Evolutionary conservation across 1,140 invertebrate genomes (phyloP).

Genomic region (Bombus affinis): DNA sequence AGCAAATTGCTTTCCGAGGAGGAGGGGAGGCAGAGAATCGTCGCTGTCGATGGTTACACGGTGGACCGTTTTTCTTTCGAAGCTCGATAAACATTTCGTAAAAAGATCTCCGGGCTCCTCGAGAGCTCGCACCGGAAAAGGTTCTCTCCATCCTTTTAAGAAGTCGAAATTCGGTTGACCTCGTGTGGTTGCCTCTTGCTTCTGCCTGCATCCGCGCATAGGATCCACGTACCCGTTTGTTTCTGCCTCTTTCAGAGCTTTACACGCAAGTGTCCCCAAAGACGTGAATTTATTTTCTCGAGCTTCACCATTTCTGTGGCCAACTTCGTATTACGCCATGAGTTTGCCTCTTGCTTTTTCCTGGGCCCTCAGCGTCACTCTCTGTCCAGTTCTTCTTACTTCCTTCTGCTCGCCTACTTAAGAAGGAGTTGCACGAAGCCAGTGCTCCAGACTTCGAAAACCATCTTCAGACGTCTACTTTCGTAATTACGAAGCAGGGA

Average conservation of each 20-base stretch:
- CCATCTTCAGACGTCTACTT: background rate
- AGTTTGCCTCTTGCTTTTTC: background rate
- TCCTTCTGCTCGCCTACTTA: background rate
- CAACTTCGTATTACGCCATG: background rate
- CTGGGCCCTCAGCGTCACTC: background rate
- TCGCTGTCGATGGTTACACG: background rate
- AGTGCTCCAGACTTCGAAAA: background rate
- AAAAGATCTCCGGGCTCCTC: background rate
- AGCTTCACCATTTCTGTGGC: background rate
- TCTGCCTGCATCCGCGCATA: background rate
- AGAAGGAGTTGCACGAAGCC: background rate
- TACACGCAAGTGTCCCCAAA: background rate
- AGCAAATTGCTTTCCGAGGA: background rate
- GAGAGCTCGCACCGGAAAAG: background rate
- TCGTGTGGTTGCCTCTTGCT: background rate
- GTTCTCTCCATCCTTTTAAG: background rate
- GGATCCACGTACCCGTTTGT: background rate
- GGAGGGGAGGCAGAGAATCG: background rate
- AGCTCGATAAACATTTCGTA: background rate
- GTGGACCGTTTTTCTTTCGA: background rate
- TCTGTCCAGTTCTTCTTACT: background rate
- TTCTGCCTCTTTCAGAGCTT: conserved; percentile 9
- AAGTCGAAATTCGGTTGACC: conserved; percentile 37
- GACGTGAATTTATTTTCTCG: conserved; percentile 32
- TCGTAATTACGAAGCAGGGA: conserved; percentile 1